Evolutionary conservation across 1,140 invertebrate species (phyloP).

Genomic region (Stegodyphus mimosarum): DNA sequence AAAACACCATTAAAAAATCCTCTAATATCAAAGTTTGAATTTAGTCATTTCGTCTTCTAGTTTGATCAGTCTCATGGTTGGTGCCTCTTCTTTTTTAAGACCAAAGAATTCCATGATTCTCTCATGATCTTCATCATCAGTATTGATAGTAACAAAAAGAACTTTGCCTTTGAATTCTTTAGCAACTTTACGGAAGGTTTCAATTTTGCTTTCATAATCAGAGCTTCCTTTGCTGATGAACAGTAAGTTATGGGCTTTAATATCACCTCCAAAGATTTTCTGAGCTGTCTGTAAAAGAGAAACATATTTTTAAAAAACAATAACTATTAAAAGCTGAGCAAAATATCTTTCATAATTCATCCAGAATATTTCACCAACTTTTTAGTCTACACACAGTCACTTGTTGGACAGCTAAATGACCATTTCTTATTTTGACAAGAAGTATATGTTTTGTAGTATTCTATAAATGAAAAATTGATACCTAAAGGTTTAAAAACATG

Average conservation of each 20-base stretch:
- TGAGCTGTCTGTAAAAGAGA: conserved; percentile 78
- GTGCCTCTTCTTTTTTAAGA: conserved; percentile 90
- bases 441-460: too few relatives aligned
- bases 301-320: conserved; percentile 74
- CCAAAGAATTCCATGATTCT: conserved; percentile 99
- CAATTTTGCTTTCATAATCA: conserved; percentile 82
- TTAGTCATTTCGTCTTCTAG: conserved; percentile 98
- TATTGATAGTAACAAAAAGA: conserved; percentile 92
- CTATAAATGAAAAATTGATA: too few relatives aligned
- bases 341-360: too few relatives aligned
- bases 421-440: too few relatives aligned
- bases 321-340: not conserved
- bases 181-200: conserved; percentile 82
- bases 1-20: conserved; percentile 89
- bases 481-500: too few relatives aligned
- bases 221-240: conserved; percentile 89
- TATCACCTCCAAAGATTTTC: conserved; percentile 98
- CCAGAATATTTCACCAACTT: too few relatives aligned
- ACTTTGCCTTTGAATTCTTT: conserved; percentile 87
- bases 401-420: too few relatives aligned
- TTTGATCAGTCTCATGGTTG: conserved; percentile 91
- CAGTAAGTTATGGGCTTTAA: conserved; percentile 94
- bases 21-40: conserved; percentile 90
- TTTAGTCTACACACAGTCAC: too few relatives aligned
- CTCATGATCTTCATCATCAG: conserved; percentile 94